phyloP scores from a whole-genome alignment of 2,888 invertebrate species.

The Sinhomidia bicolor region DNA sequence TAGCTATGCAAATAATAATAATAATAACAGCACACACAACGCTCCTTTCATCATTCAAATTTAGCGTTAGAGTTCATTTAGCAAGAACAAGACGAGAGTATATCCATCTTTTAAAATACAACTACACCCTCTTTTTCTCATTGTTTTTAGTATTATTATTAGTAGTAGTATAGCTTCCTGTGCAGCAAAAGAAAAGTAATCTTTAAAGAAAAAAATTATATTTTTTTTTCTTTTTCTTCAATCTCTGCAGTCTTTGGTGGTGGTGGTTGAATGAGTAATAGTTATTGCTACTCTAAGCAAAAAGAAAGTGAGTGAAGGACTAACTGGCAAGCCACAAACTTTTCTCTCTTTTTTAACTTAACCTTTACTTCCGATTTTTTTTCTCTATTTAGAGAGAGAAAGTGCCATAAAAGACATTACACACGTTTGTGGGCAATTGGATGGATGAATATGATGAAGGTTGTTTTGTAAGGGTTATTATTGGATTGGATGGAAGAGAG shows the following conservation, averaged over 20 bases:
- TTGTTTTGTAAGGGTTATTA: no score
- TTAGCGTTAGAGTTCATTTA: not conserved
- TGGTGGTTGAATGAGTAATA: conserved; percentile 17
- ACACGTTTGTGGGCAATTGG: no score
- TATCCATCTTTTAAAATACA: not conserved
- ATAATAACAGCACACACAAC: not conserved
- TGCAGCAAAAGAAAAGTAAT: not conserved
- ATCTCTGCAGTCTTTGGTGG: no score
- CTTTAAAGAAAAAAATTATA: conserved; percentile 39
- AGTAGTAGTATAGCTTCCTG: no score
- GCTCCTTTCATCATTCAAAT: not conserved
- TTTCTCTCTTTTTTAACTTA: no score
- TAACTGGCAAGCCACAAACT: not conserved
- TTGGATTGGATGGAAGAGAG: no score
- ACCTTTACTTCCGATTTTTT: conserved; percentile 51
- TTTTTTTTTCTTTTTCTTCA: not conserved
- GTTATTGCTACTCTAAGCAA: not conserved
- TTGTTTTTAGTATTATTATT: conserved; percentile 9
- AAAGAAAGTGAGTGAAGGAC: not conserved
- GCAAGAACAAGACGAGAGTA: not conserved
- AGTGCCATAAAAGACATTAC: no score
- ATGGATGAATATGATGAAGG: no score
- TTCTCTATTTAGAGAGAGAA: no score
- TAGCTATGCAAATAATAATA: not conserved
- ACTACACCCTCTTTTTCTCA: conserved; percentile 5